These are phyloP conservation scores for Octonoba sinensis DNA, from an alignment of 2,888 invertebrate species.

Conservation along the genomic window DNA sequence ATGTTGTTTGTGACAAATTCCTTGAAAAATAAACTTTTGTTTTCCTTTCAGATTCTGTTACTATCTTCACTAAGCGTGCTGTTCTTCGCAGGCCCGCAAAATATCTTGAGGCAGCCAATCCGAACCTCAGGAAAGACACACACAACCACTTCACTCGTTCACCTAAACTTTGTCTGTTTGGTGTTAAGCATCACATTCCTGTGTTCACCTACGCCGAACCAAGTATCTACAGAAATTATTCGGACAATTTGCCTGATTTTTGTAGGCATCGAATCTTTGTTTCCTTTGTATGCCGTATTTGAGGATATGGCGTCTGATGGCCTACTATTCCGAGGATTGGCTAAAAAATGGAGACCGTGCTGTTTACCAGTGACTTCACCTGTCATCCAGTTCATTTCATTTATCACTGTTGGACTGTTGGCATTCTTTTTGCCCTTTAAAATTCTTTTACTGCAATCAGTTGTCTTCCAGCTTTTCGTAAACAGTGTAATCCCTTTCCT, in stretches of 20 bases:
- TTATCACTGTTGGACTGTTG: conserved; percentile 10
- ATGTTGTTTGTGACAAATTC: no score
- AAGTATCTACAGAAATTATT: conserved; percentile 20
- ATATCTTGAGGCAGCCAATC: conserved; percentile 28
- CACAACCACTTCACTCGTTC: conserved; percentile 15
- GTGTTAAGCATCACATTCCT: background rate
- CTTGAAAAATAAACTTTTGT: no score
- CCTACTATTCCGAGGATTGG: conserved; percentile 60
- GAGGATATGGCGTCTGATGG: conserved; percentile 64
- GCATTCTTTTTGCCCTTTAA: conserved; percentile 1
- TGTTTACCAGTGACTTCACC: conserved; percentile 21
- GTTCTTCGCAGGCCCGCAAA: conserved; percentile 52
- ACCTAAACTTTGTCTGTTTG: conserved; percentile 29
- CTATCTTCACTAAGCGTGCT: conserved; percentile 24
- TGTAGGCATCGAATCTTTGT: conserved; percentile 24
- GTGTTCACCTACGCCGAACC: background rate
- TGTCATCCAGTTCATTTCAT: conserved; percentile 9
- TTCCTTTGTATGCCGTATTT: conserved; percentile 44
- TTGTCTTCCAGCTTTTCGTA: conserved; percentile 25
- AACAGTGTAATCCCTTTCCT: conserved; percentile 35
- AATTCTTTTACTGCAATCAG: conserved; percentile 11
- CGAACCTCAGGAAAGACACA: no score
- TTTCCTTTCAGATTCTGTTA: conserved; percentile 33
- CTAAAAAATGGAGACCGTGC: conserved; percentile 52
- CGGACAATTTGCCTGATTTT: conserved; percentile 25